Conservation (phyloP, 2,797 vertebrate species). For the Prunella strophiata region DNA sequence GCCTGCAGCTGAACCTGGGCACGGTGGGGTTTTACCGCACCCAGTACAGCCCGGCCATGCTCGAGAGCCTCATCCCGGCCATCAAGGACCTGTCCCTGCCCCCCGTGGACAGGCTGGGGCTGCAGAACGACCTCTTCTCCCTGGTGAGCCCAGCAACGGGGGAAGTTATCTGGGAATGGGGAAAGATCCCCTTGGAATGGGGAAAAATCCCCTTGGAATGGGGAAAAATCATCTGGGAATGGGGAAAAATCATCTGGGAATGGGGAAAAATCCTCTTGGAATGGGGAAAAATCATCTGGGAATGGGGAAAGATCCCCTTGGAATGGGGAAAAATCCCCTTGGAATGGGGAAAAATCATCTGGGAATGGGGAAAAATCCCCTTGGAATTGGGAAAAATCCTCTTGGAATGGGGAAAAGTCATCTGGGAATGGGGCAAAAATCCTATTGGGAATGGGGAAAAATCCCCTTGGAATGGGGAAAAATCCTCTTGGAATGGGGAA, state of each 20-base stretch:
- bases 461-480: accelerated
- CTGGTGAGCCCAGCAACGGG: neutral
- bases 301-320: accelerated
- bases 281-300: neutral
- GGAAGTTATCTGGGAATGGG: no score
- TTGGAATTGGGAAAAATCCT: no score
- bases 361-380: neutral
- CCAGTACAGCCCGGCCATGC: slow-evolving; percentile 93
- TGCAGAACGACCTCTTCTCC: slow-evolving; percentile 69
- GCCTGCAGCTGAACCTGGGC: slow-evolving; percentile 90
- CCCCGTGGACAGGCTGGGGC: slow-evolving; percentile 93
- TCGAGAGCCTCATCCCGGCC: slow-evolving; percentile 91
- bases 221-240: no score
- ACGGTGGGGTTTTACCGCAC: slow-evolving; percentile 97
- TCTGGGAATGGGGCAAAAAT: neutral
- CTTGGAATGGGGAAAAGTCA: no score
- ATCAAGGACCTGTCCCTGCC: slow-evolving; percentile 91
- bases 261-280: neutral
- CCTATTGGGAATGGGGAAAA: accelerated
- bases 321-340: no score
- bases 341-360: no score
- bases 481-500: no score
- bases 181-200: neutral
- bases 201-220: no score
- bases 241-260: neutral